Evolutionary conservation across 2,113 vertebrate species (phyloP).

Genomic region (Heteronetta atricapilla): DNA sequence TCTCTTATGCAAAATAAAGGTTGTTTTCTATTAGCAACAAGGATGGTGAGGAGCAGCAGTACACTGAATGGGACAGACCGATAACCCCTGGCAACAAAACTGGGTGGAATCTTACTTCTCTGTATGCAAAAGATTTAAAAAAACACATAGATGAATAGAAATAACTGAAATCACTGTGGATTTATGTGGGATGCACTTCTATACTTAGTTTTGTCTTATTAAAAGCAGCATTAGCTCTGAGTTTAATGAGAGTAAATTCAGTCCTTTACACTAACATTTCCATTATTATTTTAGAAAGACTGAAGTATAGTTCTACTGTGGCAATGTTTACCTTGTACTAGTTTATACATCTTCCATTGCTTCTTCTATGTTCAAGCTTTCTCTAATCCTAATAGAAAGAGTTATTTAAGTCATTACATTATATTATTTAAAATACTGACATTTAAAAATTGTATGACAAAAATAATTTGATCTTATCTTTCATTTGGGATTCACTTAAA

Average conservation of each 20-base stretch:
- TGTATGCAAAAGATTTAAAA: background rate
- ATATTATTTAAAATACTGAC: background rate
- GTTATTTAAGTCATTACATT: background rate
- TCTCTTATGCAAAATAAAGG: background rate
- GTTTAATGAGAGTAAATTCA: background rate
- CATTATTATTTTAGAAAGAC: background rate
- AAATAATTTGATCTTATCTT: background rate
- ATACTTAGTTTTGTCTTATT: background rate
- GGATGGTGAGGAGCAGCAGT: rapidly evolving
- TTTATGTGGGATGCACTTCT: background rate
- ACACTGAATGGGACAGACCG: background rate
- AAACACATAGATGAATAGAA: background rate
- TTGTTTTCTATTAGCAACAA: background rate
- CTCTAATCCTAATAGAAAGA: background rate
- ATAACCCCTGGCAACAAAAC: background rate
- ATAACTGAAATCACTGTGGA: background rate
- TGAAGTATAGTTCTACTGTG: background rate
- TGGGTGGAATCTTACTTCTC: background rate
- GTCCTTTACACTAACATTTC: background rate
- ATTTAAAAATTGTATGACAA: background rate
- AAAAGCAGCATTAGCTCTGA: background rate
- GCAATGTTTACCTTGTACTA: background rate
- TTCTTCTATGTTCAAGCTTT: background rate
- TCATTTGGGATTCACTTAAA: background rate
- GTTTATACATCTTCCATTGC: background rate